Evolutionary conservation across 2,113 vertebrate species (phyloP), one percentile per base, ranked within the genome.

Genomic region (Limanda limanda): DNA sequence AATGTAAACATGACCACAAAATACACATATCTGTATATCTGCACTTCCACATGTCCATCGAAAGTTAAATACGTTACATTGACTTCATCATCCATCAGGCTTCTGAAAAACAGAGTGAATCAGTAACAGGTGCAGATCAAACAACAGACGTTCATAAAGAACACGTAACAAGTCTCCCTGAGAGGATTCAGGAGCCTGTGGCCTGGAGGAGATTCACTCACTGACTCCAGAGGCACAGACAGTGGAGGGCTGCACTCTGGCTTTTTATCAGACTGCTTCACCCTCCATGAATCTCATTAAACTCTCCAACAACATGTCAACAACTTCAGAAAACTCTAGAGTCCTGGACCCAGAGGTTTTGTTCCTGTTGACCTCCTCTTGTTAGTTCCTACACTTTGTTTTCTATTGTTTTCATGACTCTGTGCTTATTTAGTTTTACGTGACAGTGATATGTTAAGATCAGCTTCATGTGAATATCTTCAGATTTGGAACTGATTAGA

Each of bases 201-300:
- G 2, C 2, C 37, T 40, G 37, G 11, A 11, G 37, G 5, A 3
- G 40, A 42, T 13, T 42, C 14, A 57, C 6, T 15, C 24, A 15
- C 55, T 7, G 31, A 31, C 6, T 1, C 31, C 31, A 31, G 31
- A 31, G 31, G 31, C 31, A 31, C 6, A 57, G 23, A 24, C 6
- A 23, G 24, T 35, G 10, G 48, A 48, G 20, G 1, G 20, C 27
- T 10, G 4, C 3, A 18, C 5, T 54, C 5, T 40, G 2, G 23
- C 20, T 35, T 20, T 64, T 68, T 58, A 27, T 82, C 0, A 57
- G 14, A 15, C 7, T 68, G 20, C 12, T 11, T 72, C 40, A 72
- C 4, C 68, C 79, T 72, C 79, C 48, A 68, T 20, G 21, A 74
- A 76, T 62, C 57, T 76, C 21, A 82, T 82, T 71, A 80, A 74